Evolutionary conservation across 2,113 vertebrate genomes (phyloP).

Genomic region (Gasterosteus aculeatus): DNA sequence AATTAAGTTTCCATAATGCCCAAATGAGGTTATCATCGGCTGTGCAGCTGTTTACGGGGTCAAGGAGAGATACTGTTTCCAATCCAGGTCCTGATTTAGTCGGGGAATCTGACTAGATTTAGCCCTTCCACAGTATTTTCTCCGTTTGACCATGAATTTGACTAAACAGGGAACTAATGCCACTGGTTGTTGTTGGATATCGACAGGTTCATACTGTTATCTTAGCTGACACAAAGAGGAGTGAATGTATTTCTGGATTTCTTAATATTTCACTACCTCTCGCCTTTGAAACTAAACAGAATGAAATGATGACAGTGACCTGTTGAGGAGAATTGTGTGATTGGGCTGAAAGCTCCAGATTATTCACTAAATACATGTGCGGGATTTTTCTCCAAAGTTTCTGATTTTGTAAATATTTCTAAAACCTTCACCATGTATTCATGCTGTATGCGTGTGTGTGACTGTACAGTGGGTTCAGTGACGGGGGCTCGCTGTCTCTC

Average conservation of each 20-base stretch:
- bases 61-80: slow-evolving; percentile 73
- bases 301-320: too few relatives aligned
- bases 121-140: slow-evolving; percentile 58
- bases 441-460: not conserved
- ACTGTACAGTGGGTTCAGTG: slow-evolving; percentile 27
- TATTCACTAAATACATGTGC: not conserved
- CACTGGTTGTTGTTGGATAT: slow-evolving; percentile 64
- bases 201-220: slow-evolving; percentile 51
- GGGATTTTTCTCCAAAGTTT: not conserved
- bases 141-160: slow-evolving; percentile 69
- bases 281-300: not conserved
- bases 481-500: slow-evolving; percentile 3
- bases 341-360: not conserved
- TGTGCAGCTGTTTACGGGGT: slow-evolving; percentile 72
- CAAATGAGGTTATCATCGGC: slow-evolving; percentile 77
- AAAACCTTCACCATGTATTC: not conserved
- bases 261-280: not conserved
- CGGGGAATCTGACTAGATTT: slow-evolving; percentile 71
- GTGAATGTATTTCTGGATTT: not conserved
- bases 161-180: slow-evolving; percentile 70
- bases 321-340: not conserved
- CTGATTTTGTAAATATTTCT: not conserved
- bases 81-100: slow-evolving; percentile 66
- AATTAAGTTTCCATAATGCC: slow-evolving; percentile 74
- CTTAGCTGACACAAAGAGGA: slow-evolving; percentile 5